phyloP scores from a whole-genome alignment of 2,113 vertebrate genomes.

The Ctenomys sociabilis region DNA sequence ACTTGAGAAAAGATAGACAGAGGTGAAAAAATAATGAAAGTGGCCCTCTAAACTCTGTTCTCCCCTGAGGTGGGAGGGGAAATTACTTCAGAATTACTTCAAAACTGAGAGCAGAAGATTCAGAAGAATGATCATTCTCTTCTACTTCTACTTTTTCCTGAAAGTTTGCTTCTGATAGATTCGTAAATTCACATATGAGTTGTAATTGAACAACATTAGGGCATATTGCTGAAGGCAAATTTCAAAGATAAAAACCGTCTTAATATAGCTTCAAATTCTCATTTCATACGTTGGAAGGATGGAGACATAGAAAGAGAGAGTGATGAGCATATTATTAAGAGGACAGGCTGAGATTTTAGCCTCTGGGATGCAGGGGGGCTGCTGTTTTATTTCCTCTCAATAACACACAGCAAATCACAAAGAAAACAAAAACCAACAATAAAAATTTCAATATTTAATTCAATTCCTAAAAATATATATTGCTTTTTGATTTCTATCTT shows the following conservation, averaged over 20 bases:
- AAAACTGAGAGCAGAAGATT: conserved; percentile 45
- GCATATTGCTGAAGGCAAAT: neutral
- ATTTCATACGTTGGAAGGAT: neutral
- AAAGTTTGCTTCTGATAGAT: conserved; percentile 8
- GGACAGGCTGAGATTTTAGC: neutral
- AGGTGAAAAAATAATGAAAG: conserved; percentile 68
- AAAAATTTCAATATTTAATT: neutral
- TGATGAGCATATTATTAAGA: neutral
- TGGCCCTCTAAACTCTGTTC: conserved; percentile 59
- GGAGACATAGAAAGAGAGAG: neutral
- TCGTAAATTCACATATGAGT: conserved; percentile 14
- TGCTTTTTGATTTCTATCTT: neutral
- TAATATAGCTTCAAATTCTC: neutral
- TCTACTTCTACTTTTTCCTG: neutral
- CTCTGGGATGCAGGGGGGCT: neutral
- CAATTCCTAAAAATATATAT: neutral
- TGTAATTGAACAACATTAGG: neutral
- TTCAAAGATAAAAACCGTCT: neutral
- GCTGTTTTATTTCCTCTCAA: neutral
- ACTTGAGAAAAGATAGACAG: conserved; percentile 59
- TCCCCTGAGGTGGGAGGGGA: neutral
- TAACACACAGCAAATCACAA: neutral
- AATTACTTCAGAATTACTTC: conserved; percentile 59
- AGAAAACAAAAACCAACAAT: neutral
- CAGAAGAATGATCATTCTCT: conserved; percentile 43